Evolutionary conservation across 2,113 vertebrate species (phyloP).

Genomic region (Stigmatopora nigra): DNA sequence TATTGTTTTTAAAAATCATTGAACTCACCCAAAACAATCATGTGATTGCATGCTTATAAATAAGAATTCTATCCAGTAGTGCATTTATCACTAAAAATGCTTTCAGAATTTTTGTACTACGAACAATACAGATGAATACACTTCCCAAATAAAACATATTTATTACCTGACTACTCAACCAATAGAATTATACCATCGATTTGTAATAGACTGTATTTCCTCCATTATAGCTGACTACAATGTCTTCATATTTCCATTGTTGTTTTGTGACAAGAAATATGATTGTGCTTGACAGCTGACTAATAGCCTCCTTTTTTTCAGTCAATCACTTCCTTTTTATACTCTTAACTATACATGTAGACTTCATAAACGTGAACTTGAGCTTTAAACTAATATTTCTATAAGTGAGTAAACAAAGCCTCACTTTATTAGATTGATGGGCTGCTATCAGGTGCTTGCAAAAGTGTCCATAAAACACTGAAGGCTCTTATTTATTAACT

Average conservation of each 20-base stretch:
- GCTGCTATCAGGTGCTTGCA: slow-evolving; percentile 18
- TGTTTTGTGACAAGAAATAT: not conserved
- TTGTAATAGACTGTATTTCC: not conserved
- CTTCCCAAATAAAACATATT: not conserved
- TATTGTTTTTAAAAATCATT: too few species aligned
- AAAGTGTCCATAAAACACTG: slow-evolving; percentile 41
- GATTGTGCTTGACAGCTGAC: not conserved
- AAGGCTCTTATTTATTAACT: slow-evolving; percentile 48
- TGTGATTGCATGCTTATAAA: too few species aligned
- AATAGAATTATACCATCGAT: not conserved
- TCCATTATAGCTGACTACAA: not conserved
- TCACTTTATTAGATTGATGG: slow-evolving; percentile 20
- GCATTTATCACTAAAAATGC: too few species aligned
- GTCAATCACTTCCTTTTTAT: slow-evolving; percentile 2
- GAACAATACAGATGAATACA: not conserved
- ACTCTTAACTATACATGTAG: slow-evolving; percentile 23
- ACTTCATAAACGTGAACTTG: slow-evolving; percentile 29
- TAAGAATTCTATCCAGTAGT: too few species aligned
- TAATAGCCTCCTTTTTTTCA: slow-evolving; percentile 1
- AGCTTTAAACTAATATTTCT: slow-evolving; percentile 26
- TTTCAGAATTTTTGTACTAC: too few species aligned
- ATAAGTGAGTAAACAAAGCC: slow-evolving; percentile 30
- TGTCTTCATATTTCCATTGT: not conserved
- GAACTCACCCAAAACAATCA: too few species aligned
- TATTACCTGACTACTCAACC: not conserved